phyloP scores from a whole-genome alignment of 1,140 invertebrate genomes.

The Drosophila rhopaloa region DNA sequence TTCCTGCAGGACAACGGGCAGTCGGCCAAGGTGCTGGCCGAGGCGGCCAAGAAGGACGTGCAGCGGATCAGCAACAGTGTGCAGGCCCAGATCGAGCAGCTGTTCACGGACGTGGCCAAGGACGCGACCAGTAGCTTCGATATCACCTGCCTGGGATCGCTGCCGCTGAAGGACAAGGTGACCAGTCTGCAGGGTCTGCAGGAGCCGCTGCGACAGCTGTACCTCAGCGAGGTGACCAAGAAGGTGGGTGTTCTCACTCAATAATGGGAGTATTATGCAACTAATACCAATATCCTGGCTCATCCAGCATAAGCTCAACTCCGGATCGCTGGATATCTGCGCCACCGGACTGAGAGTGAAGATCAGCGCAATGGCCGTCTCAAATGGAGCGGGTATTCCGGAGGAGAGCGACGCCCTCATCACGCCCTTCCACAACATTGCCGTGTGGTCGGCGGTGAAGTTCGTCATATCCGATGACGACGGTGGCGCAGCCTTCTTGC shows the following conservation, averaged over 20 bases:
- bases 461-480: constrained; percentile 88
- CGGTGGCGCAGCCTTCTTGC: constrained; percentile 90
- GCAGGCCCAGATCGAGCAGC: constrained; percentile 93
- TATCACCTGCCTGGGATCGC: constrained; percentile 93
- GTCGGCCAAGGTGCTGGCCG: constrained; percentile 70
- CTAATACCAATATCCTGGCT: not conserved
- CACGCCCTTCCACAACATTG: constrained; percentile 94
- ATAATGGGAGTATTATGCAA: not conserved
- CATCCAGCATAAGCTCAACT: constrained; percentile 53
- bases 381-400: constrained; percentile 10
- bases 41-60: constrained; percentile 78
- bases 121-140: constrained; percentile 88
- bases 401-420: constrained; percentile 85
- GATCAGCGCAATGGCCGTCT: constrained; percentile 33
- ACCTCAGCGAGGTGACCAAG: constrained; percentile 85
- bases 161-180: constrained; percentile 91
- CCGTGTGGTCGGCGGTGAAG: constrained; percentile 95
- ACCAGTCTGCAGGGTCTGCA: constrained; percentile 93
- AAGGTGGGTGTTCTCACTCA: constrained; percentile 39
- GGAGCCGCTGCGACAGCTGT: constrained; percentile 91
- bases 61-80: constrained; percentile 89
- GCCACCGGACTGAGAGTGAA: constrained; percentile 88
- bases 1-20: constrained; percentile 73
- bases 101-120: constrained; percentile 92
- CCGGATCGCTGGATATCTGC: constrained; percentile 89